phyloP scores from a whole-genome alignment of 2,797 vertebrate genomes.

The Falco berigora region DNA sequence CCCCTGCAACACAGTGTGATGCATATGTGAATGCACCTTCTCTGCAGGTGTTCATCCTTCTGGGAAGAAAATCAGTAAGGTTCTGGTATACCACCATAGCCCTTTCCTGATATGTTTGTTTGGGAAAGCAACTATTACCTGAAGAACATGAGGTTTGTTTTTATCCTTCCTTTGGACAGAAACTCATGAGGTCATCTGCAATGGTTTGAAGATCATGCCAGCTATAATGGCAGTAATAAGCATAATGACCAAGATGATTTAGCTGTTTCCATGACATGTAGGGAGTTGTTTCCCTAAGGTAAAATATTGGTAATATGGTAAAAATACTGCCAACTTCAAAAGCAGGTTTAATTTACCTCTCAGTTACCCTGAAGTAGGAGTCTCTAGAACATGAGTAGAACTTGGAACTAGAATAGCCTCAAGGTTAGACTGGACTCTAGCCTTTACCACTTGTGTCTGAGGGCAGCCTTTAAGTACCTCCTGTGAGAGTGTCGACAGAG shows the following conservation, averaged over 20 bases:
- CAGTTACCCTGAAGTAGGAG: neutral
- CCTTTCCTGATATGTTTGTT: neutral
- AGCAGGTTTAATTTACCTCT: neutral
- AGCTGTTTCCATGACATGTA: neutral
- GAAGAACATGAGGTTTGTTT: neutral
- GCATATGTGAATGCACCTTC: neutral
- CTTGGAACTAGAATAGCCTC: neutral
- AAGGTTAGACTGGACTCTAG: neutral
- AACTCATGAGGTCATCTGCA: neutral
- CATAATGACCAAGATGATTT: neutral
- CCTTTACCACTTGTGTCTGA: neutral
- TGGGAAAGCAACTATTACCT: neutral
- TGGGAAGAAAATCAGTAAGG: neutral
- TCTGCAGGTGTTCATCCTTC: neutral
- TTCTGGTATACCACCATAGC: neutral
- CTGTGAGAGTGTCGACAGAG: neutral
- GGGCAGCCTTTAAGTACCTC: neutral
- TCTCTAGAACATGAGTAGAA: neutral
- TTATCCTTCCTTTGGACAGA: neutral
- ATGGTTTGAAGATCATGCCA: neutral
- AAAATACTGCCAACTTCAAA: neutral
- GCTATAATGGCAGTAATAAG: neutral
- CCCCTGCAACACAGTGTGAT: neutral
- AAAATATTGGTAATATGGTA: too few species aligned
- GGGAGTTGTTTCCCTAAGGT: neutral